Evolutionary conservation across 2,888 invertebrate genomes (phyloP).

Genomic region (Lasioglossum vierecki): DNA sequence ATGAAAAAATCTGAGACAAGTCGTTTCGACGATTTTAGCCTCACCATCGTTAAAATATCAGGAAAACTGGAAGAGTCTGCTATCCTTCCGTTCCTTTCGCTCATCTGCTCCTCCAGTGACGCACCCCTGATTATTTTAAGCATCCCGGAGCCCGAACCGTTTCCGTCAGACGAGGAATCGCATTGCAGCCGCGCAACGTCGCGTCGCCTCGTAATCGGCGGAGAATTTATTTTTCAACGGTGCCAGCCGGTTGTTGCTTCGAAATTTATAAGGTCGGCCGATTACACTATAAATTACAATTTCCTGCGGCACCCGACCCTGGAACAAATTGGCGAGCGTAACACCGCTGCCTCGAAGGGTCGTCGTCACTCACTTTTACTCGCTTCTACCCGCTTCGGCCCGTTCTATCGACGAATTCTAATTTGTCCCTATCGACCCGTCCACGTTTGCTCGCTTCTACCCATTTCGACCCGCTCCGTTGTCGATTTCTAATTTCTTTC

Average conservation of each 20-base stretch:
- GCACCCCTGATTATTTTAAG: constrained; percentile 11
- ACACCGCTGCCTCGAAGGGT: constrained; percentile 53
- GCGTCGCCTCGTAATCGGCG: constrained; percentile 17
- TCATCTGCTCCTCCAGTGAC: not conserved
- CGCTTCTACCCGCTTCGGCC: not conserved
- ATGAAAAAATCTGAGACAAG: not conserved
- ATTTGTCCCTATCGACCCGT: constrained; percentile 34
- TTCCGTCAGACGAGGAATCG: not conserved
- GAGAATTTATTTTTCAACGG: constrained; percentile 33
- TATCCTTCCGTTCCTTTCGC: not conserved
- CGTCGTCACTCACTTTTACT: constrained; percentile 27
- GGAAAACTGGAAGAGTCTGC: not conserved
- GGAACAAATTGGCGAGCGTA: constrained; percentile 53
- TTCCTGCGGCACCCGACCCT: constrained; percentile 53
- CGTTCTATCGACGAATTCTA: not conserved
- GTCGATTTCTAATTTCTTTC: not conserved
- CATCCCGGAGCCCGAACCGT: not conserved
- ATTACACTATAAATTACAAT: constrained; percentile 59
- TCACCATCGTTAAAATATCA: not conserved
- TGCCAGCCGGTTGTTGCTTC: constrained; percentile 28
- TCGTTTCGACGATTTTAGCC: not conserved
- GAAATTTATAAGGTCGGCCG: constrained; percentile 50
- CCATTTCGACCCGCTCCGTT: not conserved
- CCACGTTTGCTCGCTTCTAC: not conserved
- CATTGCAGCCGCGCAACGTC: constrained; percentile 4